Conservation (phyloP, 2,113 vertebrate genomes). For the Rafetus swinhoei region DNA sequence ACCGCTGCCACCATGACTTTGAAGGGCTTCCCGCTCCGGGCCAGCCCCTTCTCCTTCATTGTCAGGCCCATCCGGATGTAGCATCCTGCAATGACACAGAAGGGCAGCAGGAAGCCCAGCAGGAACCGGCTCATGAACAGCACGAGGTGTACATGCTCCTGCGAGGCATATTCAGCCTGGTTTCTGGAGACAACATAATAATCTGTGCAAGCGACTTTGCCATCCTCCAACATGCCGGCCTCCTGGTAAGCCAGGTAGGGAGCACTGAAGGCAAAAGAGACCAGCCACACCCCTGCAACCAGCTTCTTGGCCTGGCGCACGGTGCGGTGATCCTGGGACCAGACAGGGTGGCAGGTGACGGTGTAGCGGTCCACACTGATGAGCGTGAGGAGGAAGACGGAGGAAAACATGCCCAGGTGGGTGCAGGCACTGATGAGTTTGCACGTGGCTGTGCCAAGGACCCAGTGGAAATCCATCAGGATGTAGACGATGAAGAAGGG, state of each 20-base stretch:
- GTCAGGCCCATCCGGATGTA: slow-evolving; percentile 81
- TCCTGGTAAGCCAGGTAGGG: slow-evolving; percentile 50
- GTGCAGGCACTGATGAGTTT: slow-evolving; percentile 46
- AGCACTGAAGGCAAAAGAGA: neutral
- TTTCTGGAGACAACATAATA: slow-evolving; percentile 42
- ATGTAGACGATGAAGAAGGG: neutral
- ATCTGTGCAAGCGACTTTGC: slow-evolving; percentile 34
- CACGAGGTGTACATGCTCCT: neutral
- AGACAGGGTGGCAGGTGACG: neutral
- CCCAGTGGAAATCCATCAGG: neutral
- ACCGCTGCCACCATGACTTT: slow-evolving; percentile 84
- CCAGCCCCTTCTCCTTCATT: slow-evolving; percentile 77
- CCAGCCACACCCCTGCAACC: neutral
- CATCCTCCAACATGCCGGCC: neutral
- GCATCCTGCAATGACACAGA: slow-evolving; percentile 80
- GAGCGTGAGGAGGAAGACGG: slow-evolving; percentile 48
- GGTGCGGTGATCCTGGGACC: neutral
- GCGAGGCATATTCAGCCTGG: slow-evolving; percentile 2
- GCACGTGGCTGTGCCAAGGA: slow-evolving; percentile 29
- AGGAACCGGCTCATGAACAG: slow-evolving; percentile 53
- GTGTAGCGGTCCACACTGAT: neutral
- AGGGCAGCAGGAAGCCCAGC: slow-evolving; percentile 82
- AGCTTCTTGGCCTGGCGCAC: neutral
- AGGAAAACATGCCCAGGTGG: neutral
- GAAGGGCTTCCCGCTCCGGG: slow-evolving; percentile 80